Conservation (phyloP, 2,113 vertebrate genomes). For the Phasianus colchicus region DNA sequence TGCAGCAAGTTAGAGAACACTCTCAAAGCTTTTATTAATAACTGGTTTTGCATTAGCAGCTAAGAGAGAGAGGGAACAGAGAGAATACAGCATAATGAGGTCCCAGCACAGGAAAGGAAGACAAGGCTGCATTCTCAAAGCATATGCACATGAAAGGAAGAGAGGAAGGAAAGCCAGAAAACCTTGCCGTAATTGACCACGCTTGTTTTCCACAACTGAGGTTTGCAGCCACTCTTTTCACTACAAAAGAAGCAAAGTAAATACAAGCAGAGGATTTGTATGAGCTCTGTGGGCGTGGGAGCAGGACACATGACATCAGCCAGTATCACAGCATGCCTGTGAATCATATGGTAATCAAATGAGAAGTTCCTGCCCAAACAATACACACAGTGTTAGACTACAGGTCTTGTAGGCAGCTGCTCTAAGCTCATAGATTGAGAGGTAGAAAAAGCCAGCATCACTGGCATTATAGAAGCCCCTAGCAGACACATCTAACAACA, state of each 20-base stretch:
- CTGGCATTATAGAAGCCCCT: neutral
- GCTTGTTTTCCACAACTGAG: constrained; percentile 20
- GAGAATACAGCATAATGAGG: neutral
- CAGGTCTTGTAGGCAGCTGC: neutral
- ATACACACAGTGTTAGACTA: neutral
- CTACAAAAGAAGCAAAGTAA: constrained; percentile 54
- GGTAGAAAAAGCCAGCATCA: neutral
- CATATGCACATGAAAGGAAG: neutral
- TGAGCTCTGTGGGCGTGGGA: constrained; percentile 64
- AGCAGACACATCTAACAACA: neutral
- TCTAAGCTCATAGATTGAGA: neutral
- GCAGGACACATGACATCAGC: constrained; percentile 36
- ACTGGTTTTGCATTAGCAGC: neutral
- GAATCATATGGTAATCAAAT: constrained; percentile 31
- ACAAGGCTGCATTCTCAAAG: neutral
- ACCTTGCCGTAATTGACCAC: constrained; percentile 37
- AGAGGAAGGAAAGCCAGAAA: constrained; percentile 40
- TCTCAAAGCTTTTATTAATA: neutral
- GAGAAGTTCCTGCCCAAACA: constrained; percentile 47
- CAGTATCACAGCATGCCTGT: constrained; percentile 26
- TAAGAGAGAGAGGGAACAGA: neutral
- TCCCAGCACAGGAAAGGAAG: neutral
- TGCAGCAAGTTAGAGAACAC: neutral
- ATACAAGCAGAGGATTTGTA: neutral
- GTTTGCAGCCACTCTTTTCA: constrained; percentile 33